Conservation (phyloP, 2,888 invertebrate species). For the Tanypteryx hageni region DNA sequence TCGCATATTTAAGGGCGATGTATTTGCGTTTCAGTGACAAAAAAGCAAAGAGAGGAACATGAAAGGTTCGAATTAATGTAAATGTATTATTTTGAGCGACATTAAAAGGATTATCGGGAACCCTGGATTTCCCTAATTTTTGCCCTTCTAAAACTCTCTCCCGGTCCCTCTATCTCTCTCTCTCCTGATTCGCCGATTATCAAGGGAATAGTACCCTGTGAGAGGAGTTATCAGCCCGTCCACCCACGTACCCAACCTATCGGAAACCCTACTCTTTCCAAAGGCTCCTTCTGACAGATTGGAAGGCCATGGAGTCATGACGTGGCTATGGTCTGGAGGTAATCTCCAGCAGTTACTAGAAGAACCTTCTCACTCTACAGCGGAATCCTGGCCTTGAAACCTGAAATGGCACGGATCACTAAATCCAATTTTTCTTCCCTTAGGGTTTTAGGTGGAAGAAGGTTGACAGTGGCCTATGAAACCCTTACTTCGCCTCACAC, state of each 20-base stretch:
- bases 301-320: constrained; percentile 11
- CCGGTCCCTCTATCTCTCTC: not conserved
- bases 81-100: too few relatives aligned
- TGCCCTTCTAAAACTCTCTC: not conserved
- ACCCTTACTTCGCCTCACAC: not conserved
- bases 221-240: not conserved
- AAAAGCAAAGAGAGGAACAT: too few relatives aligned
- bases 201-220: not conserved
- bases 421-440: constrained; percentile 1
- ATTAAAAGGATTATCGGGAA: too few relatives aligned
- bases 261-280: not conserved
- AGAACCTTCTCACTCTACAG: not conserved
- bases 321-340: not conserved
- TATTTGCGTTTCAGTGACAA: too few relatives aligned
- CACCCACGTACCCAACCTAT: not conserved
- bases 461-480: too few relatives aligned
- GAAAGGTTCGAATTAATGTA: too few relatives aligned
- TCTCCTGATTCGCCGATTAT: constrained; percentile 3
- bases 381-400: not conserved
- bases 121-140: not conserved
- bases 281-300: constrained; percentile 4
- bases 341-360: constrained; percentile 24
- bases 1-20: too few relatives aligned
- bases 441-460: too few relatives aligned
- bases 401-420: constrained; percentile 15